phyloP scores from a whole-genome alignment of 1,140 invertebrate genomes.

The Papilio machaon region DNA sequence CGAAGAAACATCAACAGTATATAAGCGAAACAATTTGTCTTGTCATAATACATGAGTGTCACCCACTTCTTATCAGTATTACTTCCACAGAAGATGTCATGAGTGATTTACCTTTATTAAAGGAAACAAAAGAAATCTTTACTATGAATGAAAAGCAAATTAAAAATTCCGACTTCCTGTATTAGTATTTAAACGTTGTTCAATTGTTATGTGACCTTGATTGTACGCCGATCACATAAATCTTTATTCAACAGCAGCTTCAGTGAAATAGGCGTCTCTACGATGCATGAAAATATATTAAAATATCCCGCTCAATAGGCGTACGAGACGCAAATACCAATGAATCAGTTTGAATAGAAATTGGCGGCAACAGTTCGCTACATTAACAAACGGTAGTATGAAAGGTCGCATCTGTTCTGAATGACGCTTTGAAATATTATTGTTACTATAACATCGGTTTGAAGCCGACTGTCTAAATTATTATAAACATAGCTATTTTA shows the following conservation, averaged over 20 bases:
- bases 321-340: neutral
- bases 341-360: constrained; percentile 5
- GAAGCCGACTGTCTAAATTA: neutral
- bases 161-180: neutral
- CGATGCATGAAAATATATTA: neutral
- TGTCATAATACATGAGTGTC: neutral
- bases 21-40: neutral
- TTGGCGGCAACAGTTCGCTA: neutral
- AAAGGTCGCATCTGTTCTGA: constrained; percentile 5
- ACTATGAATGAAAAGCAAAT: neutral
- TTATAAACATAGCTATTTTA: neutral
- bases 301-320: neutral
- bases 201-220: neutral
- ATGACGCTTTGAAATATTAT: neutral
- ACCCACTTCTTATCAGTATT: neutral
- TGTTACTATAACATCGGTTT: neutral
- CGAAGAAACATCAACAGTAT: neutral
- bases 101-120: neutral
- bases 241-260: neutral
- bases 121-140: neutral
- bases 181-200: neutral
- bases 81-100: neutral
- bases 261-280: neutral
- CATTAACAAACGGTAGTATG: neutral
- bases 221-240: neutral